These are phyloP conservation scores for Aleiodes leptofemur DNA, from an alignment of 2,888 invertebrate genomes.

Conservation along the genomic window DNA sequence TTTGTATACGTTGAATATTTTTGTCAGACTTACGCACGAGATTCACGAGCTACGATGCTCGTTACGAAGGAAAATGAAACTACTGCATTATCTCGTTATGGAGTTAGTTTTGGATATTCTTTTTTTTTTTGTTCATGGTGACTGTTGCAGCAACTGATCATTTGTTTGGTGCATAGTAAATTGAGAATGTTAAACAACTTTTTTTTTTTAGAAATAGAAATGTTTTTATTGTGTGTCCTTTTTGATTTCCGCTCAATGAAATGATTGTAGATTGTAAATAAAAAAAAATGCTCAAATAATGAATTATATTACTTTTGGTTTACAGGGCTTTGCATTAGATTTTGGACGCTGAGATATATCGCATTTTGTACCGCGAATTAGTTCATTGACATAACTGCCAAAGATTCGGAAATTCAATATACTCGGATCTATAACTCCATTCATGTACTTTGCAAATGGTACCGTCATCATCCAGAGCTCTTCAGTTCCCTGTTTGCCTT, in stretches of 20 bases:
- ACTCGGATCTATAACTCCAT: conserved; percentile 68
- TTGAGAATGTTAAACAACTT: too few species aligned
- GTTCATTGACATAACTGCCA: conserved; percentile 78
- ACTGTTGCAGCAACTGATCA: too few species aligned
- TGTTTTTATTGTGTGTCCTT: too few species aligned
- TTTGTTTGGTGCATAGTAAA: too few species aligned
- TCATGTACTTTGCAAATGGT: conserved; percentile 69
- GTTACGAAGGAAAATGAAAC: conserved; percentile 33
- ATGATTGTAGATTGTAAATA: too few species aligned
- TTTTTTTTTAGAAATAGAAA: too few species aligned
- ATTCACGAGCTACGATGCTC: conserved; percentile 44
- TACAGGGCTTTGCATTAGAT: background rate
- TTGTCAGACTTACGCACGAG: conserved; percentile 35
- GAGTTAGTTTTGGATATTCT: background rate
- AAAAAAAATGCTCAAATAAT: too few species aligned
- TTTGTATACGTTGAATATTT: conserved; percentile 30
- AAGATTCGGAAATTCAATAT: conserved; percentile 84
- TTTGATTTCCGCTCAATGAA: too few species aligned
- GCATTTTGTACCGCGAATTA: conserved; percentile 79
- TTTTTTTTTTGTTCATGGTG: background rate
- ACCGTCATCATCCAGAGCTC: conserved; percentile 68
- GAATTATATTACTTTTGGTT: background rate
- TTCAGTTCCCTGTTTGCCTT: conserved; percentile 54
- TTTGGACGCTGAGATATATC: conserved; percentile 54
- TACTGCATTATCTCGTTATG: conserved; percentile 22